phyloP scores from a whole-genome alignment of 1,140 invertebrate species.

The Heterodera carotae region DNA sequence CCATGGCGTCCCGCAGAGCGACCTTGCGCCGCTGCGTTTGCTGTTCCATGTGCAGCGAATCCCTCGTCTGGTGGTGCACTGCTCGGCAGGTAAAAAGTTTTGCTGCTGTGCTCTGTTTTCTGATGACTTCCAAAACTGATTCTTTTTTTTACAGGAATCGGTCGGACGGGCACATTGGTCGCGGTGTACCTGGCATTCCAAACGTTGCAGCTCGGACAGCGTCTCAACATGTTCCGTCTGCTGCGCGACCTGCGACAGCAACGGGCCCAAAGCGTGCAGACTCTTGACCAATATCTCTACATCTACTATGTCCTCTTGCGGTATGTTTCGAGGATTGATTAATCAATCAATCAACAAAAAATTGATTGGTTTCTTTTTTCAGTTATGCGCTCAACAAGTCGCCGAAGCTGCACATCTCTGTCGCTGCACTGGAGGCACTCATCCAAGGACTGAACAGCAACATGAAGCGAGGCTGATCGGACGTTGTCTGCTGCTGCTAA shows the following conservation, averaged over 20 bases:
- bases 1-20: slow-evolving; percentile 42
- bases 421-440: neutral
- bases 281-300: slow-evolving; percentile 19
- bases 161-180: slow-evolving; percentile 52
- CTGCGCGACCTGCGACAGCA: slow-evolving; percentile 46
- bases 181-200: slow-evolving; percentile 45
- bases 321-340: neutral
- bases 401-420: neutral
- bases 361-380: neutral
- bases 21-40: slow-evolving; percentile 35
- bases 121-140: neutral
- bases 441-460: neutral
- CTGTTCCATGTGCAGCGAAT: slow-evolving; percentile 21
- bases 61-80: slow-evolving; percentile 42
- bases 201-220: slow-evolving; percentile 38
- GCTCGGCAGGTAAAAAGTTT: slow-evolving; percentile 46
- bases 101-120: no score
- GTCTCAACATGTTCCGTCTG: slow-evolving; percentile 33
- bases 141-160: slow-evolving; percentile 40
- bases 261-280: slow-evolving; percentile 53
- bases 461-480: neutral
- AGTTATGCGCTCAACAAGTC: slow-evolving; percentile 15
- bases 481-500: no score
- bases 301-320: slow-evolving; percentile 22
- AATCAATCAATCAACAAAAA: neutral